phyloP scores from a whole-genome alignment of 2,888 invertebrate genomes.

The Machimus rusticus region DNA sequence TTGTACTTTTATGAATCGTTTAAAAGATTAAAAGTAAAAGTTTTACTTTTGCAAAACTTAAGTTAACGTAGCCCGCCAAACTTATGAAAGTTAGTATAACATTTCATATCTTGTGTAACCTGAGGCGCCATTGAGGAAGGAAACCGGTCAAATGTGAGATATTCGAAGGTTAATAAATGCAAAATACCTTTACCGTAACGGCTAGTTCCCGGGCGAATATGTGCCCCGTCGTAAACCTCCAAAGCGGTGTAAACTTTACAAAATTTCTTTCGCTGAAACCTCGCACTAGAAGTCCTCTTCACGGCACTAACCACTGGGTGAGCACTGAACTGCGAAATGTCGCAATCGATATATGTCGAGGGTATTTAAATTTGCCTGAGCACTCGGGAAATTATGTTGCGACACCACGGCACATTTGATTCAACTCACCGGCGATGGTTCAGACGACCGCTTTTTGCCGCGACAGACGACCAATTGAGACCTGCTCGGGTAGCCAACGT shows the following conservation, averaged over 20 bases:
- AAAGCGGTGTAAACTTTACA: background rate
- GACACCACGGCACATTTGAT: constrained; percentile 11
- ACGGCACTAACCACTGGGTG: background rate
- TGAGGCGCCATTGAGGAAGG: background rate
- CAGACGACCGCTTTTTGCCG: constrained; percentile 13
- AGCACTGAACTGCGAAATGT: background rate
- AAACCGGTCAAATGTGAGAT: background rate
- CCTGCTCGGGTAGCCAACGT: background rate
- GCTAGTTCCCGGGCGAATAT: background rate
- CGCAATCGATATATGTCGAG: background rate
- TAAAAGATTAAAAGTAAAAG: background rate
- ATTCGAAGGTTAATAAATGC: constrained; percentile 10
- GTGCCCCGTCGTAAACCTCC: background rate
- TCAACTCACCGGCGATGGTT: background rate
- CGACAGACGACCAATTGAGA: background rate
- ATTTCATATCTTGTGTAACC: background rate
- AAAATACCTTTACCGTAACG: constrained; percentile 25
- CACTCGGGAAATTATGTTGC: background rate
- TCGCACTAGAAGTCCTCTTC: background rate
- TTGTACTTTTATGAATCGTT: background rate
- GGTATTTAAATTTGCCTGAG: background rate
- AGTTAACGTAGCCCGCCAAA: background rate
- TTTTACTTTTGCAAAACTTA: background rate
- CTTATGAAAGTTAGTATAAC: background rate
- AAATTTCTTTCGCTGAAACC: background rate